phyloP scores from a whole-genome alignment of 1,140 invertebrate species.

The Zelostemma sp. region DNA sequence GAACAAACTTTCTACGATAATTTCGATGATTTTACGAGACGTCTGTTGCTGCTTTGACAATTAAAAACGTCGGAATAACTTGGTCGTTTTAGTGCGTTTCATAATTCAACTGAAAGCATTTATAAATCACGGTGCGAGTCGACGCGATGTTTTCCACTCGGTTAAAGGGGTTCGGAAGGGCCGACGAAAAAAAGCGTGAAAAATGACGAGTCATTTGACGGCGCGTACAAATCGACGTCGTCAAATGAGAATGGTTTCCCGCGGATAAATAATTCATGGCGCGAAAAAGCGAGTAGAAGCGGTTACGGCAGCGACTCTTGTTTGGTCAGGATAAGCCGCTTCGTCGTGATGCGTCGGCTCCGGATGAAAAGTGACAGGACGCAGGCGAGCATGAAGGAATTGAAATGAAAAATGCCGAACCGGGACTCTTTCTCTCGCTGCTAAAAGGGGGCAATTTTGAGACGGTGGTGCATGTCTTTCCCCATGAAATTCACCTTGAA shows the following conservation, averaged over 20 bases:
- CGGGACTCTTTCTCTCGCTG: slow-evolving; percentile 47
- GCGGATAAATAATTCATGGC: slow-evolving; percentile 61
- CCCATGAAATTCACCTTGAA: not conserved
- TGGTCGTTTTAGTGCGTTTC: too few relatives aligned
- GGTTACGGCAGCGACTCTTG: slow-evolving; percentile 27
- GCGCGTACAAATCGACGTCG: slow-evolving; percentile 51
- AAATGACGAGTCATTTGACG: not conserved
- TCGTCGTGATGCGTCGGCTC: slow-evolving; percentile 37
- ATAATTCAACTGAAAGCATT: too few relatives aligned
- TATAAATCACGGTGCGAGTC: too few relatives aligned
- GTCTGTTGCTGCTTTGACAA: too few relatives aligned
- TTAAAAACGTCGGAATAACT: too few relatives aligned
- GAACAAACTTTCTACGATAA: too few relatives aligned
- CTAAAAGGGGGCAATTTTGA: slow-evolving; percentile 7
- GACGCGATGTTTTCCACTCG: too few relatives aligned
- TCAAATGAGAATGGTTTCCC: slow-evolving; percentile 34
- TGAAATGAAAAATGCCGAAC: slow-evolving; percentile 56
- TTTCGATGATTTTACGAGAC: too few relatives aligned
- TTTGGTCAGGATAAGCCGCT: slow-evolving; percentile 50
- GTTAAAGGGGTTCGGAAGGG: not conserved
- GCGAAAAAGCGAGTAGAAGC: slow-evolving; percentile 25
- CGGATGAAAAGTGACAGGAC: slow-evolving; percentile 52
- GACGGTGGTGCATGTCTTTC: not conserved
- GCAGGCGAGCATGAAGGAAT: slow-evolving; percentile 55
- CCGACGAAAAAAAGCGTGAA: not conserved